Evolutionary conservation across 2,888 invertebrate genomes (phyloP), one percentile per base, ranked within the genome.

Genomic region (Thymelicus sylvestris): DNA sequence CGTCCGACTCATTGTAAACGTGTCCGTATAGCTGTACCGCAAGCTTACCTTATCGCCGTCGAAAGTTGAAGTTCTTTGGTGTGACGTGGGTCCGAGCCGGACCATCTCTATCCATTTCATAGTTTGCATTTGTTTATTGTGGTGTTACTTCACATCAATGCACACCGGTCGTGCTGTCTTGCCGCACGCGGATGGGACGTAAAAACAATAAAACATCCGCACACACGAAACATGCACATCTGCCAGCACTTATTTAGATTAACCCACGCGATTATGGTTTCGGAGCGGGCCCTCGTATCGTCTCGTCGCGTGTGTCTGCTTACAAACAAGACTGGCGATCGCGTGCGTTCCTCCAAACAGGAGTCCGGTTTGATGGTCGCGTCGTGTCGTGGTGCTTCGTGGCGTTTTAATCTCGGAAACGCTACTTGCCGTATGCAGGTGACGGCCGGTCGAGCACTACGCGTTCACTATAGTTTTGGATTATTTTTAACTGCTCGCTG

Each of bases 101-200:
- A 92, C 92, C 93, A 93, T 92, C 79, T 92, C 93, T 85, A 92
- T 91, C 88, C 89, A 92, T 83, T 92, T 92, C 83, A 92, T 88
- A 80, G 91, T 88, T 84, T 92, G 91, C 92, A 92, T 93, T 81
- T 83, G 81, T 75, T 70, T 74, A 38, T 65, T 79, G 78, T 77
- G 41, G 10, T 6, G 44, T 73, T 60, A 41, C 12, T 67, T 15
- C 72, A 70, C 67, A 65, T 72, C 38, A 68, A 69, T 61, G 13
- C 10, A 39, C 50, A 67, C 41, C 69, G 48, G 24, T 15, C 44
- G 55, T 63, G 64, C 57, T 59, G 69, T 69, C 39, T 48, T 48
- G 57, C 48, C 64, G 67, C 66, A 67, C 71, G 66, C 66, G 60
- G 39, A 24, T 19, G 39, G 47, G 19, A 48, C 55, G 68, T 7